Conservation (phyloP, 1,140 invertebrate species). For the Cephus cinctus region DNA sequence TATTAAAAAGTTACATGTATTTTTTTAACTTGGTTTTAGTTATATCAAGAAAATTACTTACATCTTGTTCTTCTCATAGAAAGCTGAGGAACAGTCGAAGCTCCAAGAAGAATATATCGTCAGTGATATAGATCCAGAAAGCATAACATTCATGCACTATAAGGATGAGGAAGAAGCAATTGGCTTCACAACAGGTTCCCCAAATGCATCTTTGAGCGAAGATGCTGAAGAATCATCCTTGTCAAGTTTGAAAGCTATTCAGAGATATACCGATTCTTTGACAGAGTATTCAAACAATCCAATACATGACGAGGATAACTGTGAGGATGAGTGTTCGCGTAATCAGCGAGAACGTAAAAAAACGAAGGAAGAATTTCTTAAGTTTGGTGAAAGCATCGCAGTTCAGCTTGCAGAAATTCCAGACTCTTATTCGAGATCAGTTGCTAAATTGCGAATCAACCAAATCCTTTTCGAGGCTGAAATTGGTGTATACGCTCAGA, state of each 20-base stretch:
- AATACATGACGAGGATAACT: constrained; percentile 13
- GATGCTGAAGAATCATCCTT: constrained; percentile 32
- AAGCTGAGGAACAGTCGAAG: constrained; percentile 20
- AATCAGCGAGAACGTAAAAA: constrained; percentile 16
- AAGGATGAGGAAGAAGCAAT: constrained; percentile 34
- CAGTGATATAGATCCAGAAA: constrained; percentile 38
- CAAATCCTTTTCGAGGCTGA: constrained; percentile 40
- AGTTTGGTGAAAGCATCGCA: constrained; percentile 39
- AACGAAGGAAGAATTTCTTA: constrained; percentile 33
- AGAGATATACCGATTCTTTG: neutral
- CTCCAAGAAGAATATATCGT: constrained; percentile 37
- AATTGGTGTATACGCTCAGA: constrained; percentile 37
- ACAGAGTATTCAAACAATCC: constrained; percentile 22
- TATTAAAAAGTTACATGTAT: neutral
- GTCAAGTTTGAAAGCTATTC: constrained; percentile 22
- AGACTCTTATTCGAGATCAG: constrained; percentile 39
- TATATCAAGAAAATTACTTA: constrained; percentile 1
- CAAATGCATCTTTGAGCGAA: constrained; percentile 32
- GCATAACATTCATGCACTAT: constrained; percentile 30
- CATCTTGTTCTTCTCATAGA: too few species aligned
- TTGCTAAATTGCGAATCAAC: constrained; percentile 38
- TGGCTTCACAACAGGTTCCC: constrained; percentile 29
- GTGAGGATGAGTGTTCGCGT: neutral
- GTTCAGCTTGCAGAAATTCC: constrained; percentile 35
- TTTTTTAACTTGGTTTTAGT: neutral